Conservation (phyloP, 1,140 invertebrate species). For the Drosophila orosa region DNA sequence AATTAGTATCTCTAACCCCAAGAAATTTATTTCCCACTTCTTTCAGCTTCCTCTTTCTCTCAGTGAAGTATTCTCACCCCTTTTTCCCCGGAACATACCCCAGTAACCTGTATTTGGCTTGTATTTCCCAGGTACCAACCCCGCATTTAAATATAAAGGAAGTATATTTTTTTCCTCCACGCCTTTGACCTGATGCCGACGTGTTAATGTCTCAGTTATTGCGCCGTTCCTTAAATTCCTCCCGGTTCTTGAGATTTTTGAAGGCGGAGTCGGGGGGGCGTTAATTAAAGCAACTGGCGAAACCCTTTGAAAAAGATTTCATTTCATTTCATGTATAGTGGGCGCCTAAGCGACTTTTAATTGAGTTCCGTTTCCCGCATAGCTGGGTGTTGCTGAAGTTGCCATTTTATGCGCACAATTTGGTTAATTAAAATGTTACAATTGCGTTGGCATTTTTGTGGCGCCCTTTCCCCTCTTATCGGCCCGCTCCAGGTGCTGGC, state of each 20-base stretch:
- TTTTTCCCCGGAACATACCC: background rate
- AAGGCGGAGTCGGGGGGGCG: slow-evolving; percentile 3
- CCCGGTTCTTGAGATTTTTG: slow-evolving; percentile 4
- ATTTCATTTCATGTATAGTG: slow-evolving; percentile 52
- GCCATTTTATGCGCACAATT: slow-evolving; percentile 69
- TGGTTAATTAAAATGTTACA: slow-evolving; percentile 81
- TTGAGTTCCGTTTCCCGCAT: slow-evolving; percentile 69
- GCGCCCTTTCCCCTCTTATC: slow-evolving; percentile 59
- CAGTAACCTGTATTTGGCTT: slow-evolving; percentile 2
- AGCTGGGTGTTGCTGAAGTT: slow-evolving; percentile 52
- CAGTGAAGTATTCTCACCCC: background rate
- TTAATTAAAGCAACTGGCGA: slow-evolving; percentile 66
- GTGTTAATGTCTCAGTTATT: slow-evolving; percentile 53
- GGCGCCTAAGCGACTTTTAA: slow-evolving; percentile 76
- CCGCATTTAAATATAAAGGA: slow-evolving; percentile 24
- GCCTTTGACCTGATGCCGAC: slow-evolving; percentile 24
- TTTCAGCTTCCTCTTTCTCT: background rate
- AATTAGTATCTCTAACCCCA: fast-evolving
- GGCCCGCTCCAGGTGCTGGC: slow-evolving; percentile 29
- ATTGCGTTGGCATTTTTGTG: slow-evolving; percentile 75
- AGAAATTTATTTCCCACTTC: background rate
- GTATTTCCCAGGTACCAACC: background rate
- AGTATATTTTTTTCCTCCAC: background rate
- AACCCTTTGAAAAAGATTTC: slow-evolving; percentile 40
- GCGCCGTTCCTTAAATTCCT: slow-evolving; percentile 43